Evolutionary conservation across 2,888 invertebrate species (phyloP).

Genomic region (Cataglyphis altisquamis): DNA sequence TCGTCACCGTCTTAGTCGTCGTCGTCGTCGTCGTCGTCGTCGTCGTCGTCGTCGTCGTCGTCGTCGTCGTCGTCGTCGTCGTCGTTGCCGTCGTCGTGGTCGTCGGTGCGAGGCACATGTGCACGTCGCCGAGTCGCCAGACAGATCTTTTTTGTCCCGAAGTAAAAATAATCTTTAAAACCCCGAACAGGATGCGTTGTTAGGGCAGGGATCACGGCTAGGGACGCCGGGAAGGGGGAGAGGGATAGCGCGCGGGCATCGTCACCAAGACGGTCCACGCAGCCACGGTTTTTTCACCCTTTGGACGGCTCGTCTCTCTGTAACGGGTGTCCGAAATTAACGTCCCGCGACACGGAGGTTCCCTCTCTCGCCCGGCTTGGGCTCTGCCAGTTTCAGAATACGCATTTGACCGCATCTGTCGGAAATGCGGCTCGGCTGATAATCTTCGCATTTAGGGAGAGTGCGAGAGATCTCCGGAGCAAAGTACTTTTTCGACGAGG

Average conservation of each 20-base stretch:
- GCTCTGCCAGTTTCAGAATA: conserved; percentile 15
- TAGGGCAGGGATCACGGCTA: conserved; percentile 72
- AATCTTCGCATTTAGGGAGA: conserved; percentile 19
- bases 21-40: conserved; percentile 56
- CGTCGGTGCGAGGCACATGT: conserved; percentile 79
- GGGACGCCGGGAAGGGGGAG: conserved; percentile 37
- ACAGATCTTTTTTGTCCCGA: conserved; percentile 86
- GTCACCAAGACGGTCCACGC: conserved; percentile 83
- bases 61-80: conserved; percentile 63
- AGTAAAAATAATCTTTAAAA: conserved; percentile 86
- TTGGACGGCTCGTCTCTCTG: conserved; percentile 82
- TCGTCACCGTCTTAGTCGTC: conserved; percentile 40
- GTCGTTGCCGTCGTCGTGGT: conserved; percentile 63
- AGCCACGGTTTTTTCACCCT: conserved; percentile 82
- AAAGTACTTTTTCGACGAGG: neutral
- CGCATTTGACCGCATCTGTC: conserved; percentile 68
- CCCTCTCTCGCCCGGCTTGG: conserved; percentile 29
- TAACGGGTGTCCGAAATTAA: conserved; percentile 85
- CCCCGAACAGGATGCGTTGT: conserved; percentile 86
- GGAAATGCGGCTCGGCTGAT: conserved; percentile 58
- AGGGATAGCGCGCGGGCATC: conserved; percentile 77
- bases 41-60: conserved; percentile 58
- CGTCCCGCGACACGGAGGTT: conserved; percentile 64
- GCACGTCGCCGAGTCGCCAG: conserved; percentile 84
- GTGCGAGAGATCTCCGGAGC: neutral